Conservation (phyloP, 2,113 vertebrate species). For the Pyxicephalus adspersus region DNA sequence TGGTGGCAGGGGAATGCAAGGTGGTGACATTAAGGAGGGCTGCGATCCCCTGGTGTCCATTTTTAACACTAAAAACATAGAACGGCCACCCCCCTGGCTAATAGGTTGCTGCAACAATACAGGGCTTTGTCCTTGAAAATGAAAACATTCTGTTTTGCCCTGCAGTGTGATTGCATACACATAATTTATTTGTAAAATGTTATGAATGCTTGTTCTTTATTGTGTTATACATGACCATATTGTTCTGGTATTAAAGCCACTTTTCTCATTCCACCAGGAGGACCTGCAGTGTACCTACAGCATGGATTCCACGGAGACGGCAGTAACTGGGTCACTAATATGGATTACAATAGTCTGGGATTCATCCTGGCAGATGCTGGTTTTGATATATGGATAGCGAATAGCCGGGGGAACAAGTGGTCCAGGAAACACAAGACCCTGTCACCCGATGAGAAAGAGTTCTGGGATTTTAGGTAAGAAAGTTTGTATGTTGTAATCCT, state of each 20-base stretch:
- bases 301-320: slow-evolving; percentile 85
- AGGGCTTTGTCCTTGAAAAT: too few relatives aligned
- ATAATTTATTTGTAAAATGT: background rate
- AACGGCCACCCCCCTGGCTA: too few relatives aligned
- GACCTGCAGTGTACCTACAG: slow-evolving; percentile 81
- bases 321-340: slow-evolving; percentile 91
- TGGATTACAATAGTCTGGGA: slow-evolving; percentile 81
- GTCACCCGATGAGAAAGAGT: slow-evolving; percentile 72
- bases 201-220: background rate
- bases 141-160: too few relatives aligned
- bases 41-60: too few relatives aligned
- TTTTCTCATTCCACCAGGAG: slow-evolving; percentile 67
- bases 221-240: background rate
- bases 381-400: slow-evolving; percentile 90
- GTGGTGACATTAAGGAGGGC: too few relatives aligned
- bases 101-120: too few relatives aligned
- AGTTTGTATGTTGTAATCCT: background rate
- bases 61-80: too few relatives aligned
- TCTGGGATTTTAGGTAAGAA: slow-evolving; percentile 88
- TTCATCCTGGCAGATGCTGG: slow-evolving; percentile 85
- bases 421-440: slow-evolving; percentile 81
- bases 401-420: slow-evolving; percentile 89
- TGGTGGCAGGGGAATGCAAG: too few relatives aligned
- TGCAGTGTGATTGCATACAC: too few relatives aligned
- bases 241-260: background rate